phyloP scores from a whole-genome alignment of 2,888 invertebrate species.

The Ormyrus labotus region DNA sequence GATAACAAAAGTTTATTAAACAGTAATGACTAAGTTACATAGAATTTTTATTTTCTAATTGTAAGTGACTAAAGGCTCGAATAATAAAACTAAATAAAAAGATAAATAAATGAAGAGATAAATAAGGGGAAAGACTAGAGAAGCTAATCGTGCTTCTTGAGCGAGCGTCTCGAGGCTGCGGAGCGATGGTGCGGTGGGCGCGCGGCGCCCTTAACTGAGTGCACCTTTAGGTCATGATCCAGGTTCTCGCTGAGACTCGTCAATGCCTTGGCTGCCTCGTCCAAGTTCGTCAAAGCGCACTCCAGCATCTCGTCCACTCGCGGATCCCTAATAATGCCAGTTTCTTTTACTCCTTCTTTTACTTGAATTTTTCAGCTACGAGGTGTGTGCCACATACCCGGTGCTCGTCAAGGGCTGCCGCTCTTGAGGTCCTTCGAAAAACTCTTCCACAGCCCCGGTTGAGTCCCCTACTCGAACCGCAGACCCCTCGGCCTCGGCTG shows the following conservation, averaged over 20 bases:
- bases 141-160: constrained; percentile 24
- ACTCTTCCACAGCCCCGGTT: neutral
- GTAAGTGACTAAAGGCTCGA: too few relatives aligned
- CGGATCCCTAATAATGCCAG: constrained; percentile 63
- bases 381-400: constrained; percentile 8
- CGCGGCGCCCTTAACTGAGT: constrained; percentile 15
- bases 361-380: neutral
- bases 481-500: neutral
- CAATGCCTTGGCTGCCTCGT: constrained; percentile 69
- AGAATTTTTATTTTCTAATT: too few relatives aligned
- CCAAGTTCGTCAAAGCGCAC: constrained; percentile 67
- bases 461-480: neutral
- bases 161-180: neutral
- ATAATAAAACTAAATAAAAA: too few relatives aligned
- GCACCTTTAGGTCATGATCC: constrained; percentile 72
- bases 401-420: constrained; percentile 10
- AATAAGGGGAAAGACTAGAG: too few relatives aligned
- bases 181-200: neutral
- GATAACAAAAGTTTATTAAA: too few relatives aligned
- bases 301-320: constrained; percentile 70
- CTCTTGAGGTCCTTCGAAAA: neutral
- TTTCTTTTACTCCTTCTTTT: neutral
- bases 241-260: constrained; percentile 67
- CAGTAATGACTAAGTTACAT: neutral
- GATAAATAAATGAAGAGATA: too few relatives aligned